phyloP scores from a whole-genome alignment of 1,140 invertebrate species.

The Hycleus cichorii region DNA sequence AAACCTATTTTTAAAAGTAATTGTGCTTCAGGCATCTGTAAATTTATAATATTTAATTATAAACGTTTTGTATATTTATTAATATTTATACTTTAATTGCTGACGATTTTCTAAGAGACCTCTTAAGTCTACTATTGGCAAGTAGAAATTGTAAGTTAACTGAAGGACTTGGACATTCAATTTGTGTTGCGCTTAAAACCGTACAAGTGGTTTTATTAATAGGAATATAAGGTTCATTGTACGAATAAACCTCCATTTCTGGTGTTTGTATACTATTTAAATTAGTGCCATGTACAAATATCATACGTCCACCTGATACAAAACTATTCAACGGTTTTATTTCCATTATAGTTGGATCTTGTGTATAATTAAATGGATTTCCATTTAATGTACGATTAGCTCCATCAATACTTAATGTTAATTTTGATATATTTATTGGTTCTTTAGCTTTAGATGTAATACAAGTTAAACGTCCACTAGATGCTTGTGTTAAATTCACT shows the following conservation, averaged over 20 bases:
- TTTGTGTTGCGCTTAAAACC: conserved; percentile 80
- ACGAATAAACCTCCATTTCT: conserved; percentile 75
- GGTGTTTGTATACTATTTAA: conserved; percentile 87
- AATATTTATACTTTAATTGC: conserved; percentile 28
- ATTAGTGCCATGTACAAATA: conserved; percentile 88
- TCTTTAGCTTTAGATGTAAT: conserved; percentile 66
- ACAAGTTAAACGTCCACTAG: conserved; percentile 81
- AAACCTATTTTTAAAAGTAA: conserved; percentile 75
- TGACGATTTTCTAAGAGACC: conserved; percentile 38
- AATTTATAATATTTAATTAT: background rate
- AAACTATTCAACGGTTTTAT: conserved; percentile 84
- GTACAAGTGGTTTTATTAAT: conserved; percentile 77
- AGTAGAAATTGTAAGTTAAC: conserved; percentile 49
- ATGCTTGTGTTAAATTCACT: conserved; percentile 81
- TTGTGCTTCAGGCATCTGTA: conserved; percentile 41
- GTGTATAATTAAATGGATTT: conserved; percentile 79
- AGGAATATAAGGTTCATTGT: conserved; percentile 55
- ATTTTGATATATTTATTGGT: conserved; percentile 50
- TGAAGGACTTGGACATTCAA: conserved; percentile 91
- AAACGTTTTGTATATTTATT: background rate
- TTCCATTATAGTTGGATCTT: conserved; percentile 89
- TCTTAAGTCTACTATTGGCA: conserved; percentile 23
- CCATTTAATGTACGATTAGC: conserved; percentile 63
- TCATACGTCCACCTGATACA: conserved; percentile 84
- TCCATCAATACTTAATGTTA: conserved; percentile 77